Conservation (phyloP, 2,888 invertebrate species). For the Dioctria rufipes region DNA sequence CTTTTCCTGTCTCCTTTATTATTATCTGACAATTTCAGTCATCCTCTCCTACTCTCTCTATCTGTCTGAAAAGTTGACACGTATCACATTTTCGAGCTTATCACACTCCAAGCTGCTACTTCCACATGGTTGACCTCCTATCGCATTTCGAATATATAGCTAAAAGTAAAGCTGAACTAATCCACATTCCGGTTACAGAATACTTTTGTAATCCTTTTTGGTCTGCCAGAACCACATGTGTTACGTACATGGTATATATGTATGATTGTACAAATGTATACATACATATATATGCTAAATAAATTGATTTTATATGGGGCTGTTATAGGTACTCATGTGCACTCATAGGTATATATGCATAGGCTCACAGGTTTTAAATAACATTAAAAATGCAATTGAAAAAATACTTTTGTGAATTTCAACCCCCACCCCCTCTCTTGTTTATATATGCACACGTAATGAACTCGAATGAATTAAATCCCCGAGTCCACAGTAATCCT, state of each 20-base stretch:
- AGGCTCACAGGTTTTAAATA: neutral
- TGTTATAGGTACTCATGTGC: too few relatives aligned
- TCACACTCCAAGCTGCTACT: neutral
- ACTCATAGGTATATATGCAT: too few relatives aligned
- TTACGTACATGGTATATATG: too few relatives aligned
- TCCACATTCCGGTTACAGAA: constrained; percentile 19
- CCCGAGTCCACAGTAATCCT: neutral
- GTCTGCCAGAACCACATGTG: too few relatives aligned
- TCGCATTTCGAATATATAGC: neutral
- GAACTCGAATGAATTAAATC: neutral
- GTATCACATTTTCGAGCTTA: constrained; percentile 21
- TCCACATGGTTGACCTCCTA: constrained; percentile 34
- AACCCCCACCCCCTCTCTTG: too few relatives aligned
- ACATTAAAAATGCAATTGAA: constrained; percentile 36
- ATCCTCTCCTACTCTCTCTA: neutral
- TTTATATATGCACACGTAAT: too few relatives aligned
- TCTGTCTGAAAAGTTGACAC: constrained; percentile 20
- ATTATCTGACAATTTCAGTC: constrained; percentile 41
- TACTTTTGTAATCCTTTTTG: constrained; percentile 23
- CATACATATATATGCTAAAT: too few relatives aligned
- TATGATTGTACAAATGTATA: too few relatives aligned
- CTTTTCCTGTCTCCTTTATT: neutral
- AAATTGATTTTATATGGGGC: too few relatives aligned
- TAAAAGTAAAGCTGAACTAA: constrained; percentile 21
- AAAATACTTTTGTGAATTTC: neutral